Evolutionary conservation across 2,888 invertebrate genomes (phyloP), one percentile per base, ranked within the genome.

Genomic region (Heteromyza rotundicornis): DNA sequence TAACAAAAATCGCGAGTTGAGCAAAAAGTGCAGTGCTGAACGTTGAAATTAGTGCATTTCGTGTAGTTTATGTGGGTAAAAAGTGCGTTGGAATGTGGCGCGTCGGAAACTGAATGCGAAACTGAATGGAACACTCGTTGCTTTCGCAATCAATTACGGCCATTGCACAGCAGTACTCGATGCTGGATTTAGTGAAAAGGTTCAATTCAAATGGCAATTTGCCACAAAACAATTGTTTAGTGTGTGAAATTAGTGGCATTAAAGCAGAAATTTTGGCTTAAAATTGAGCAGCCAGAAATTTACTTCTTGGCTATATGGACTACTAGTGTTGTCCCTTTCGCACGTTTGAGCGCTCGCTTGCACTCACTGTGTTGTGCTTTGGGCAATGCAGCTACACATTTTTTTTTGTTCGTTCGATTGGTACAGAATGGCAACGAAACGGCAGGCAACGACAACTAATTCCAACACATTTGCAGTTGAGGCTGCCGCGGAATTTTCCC

Each of bases 61-160:
- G 54, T 23, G 23, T 20, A 32, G 67, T 72, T 72, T 68, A 35
- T 47, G 20, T 24, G 36, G 64, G 64, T 62, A 63, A 69, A 69
- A 70, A 71, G 63, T 75, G 75, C 74, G 65, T 66, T 62, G 72
- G 74, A 76, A 77, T 80, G 72, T 69, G 69, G 68, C 60, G 56
- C 35, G 49, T 49, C 61, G 47, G 47, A 58, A 68, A n/a, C n/a
- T n/a, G n/a, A n/a, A n/a, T n/a, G n/a, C n/a, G n/a, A n/a, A n/a
- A n/a, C n/a, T n/a, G n/a, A n/a, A n/a, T 64, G 68, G 52, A 70
- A 68, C 65, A 62, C 59, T 59, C 56, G 49, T 63, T 51, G 61
- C 64, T 57, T 58, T 56, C 19, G n/a, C 40, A 14, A n/a, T 2
- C 7, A 16, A 27, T 8, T 50, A 20, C 2, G 52, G 19, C 19